Evolutionary conservation across 1,140 invertebrate genomes (phyloP).

Genomic region (Uloborus diversus): DNA sequence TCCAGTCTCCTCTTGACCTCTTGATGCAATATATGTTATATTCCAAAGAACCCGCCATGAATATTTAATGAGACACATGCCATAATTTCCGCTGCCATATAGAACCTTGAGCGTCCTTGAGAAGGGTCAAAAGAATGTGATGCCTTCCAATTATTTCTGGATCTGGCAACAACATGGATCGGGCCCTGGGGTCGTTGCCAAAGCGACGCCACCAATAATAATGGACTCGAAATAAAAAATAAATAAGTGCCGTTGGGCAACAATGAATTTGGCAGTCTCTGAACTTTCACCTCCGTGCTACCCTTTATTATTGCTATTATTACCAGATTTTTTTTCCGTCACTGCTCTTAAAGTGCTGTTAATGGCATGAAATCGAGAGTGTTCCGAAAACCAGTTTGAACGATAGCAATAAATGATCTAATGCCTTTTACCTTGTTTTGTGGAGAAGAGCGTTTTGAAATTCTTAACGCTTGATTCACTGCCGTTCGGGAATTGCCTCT

Average conservation of each 20-base stretch:
- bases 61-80: not conserved
- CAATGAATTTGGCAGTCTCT: conserved; percentile 32
- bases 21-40: too few relatives aligned
- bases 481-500: too few relatives aligned
- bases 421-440: too few relatives aligned
- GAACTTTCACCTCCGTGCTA: conserved; percentile 18
- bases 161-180: not conserved
- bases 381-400: too few relatives aligned
- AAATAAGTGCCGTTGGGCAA: conserved; percentile 4
- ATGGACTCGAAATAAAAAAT: conserved; percentile 5
- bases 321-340: too few relatives aligned
- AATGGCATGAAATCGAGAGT: too few relatives aligned
- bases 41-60: not conserved
- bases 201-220: conserved; percentile 27
- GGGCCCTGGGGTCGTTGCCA: conserved; percentile 2
- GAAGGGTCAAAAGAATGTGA: not conserved
- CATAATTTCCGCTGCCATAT: not conserved
- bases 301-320: too few relatives aligned
- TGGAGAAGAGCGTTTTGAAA: too few relatives aligned
- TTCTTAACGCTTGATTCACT: too few relatives aligned
- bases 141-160: not conserved
- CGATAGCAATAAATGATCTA: too few relatives aligned
- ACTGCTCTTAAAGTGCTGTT: too few relatives aligned
- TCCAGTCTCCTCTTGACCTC: too few relatives aligned
- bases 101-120: conserved; percentile 26